Percentiles rank a stretch among this genome's conserved stretches.
Conservation (phyloP, 2,113 vertebrate genomes). For the Ardeotis arabs region DNA sequence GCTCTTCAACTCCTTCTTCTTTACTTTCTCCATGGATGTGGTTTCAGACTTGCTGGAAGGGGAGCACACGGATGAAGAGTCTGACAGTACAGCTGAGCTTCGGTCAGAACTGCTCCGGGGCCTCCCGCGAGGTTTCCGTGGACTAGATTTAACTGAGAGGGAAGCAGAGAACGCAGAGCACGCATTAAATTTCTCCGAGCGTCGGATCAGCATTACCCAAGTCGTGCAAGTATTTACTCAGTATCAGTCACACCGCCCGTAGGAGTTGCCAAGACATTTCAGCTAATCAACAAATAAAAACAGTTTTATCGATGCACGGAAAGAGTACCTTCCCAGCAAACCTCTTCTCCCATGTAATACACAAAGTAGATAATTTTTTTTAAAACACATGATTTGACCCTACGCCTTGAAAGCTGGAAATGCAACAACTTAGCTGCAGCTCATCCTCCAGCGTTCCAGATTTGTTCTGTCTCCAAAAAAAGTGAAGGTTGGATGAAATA, state of each 20-base stretch:
- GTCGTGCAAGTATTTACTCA: neutral
- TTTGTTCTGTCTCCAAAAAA: too few species aligned
- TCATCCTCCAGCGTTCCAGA: too few species aligned
- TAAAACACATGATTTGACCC: neutral
- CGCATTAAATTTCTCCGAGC: neutral
- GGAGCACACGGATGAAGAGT: slow-evolving; percentile 74
- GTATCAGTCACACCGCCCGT: neutral
- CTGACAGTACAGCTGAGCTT: slow-evolving; percentile 73
- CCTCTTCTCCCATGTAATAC: neutral
- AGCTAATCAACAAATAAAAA: neutral
- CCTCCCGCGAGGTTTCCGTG: slow-evolving; percentile 83
- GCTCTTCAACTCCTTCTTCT: slow-evolving; percentile 80
- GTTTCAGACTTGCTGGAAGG: slow-evolving; percentile 82
- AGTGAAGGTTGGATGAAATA: too few species aligned
- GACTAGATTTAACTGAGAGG: slow-evolving; percentile 76
- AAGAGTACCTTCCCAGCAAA: neutral
- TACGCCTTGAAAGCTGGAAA: neutral
- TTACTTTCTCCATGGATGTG: slow-evolving; percentile 85
- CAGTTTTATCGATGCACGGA: neutral
- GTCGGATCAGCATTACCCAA: neutral
- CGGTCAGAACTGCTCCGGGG: slow-evolving; percentile 79
- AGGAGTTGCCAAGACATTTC: neutral
- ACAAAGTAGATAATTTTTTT: neutral
- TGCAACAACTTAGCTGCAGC: neutral
- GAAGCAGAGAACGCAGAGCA: slow-evolving; percentile 65